Conservation (phyloP, 2,797 vertebrate genomes). For the Enteromius treurensis region DNA sequence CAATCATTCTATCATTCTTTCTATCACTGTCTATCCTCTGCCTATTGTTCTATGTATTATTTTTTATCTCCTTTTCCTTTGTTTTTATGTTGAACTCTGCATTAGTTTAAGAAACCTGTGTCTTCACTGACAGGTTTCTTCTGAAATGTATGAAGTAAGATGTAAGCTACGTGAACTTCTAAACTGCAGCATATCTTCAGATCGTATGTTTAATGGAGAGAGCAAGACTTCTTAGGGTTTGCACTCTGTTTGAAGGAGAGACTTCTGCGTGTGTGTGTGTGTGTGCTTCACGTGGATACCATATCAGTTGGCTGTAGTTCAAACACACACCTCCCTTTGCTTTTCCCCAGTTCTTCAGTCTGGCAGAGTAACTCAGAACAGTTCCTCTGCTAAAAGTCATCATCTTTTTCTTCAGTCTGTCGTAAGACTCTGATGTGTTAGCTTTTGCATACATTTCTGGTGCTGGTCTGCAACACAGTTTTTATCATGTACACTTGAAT, state of each 20-base stretch:
- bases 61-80: not conserved
- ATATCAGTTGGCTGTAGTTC: constrained; percentile 45
- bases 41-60: not conserved
- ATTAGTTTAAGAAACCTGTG: constrained; percentile 20
- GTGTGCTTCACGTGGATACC: not conserved
- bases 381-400: constrained; percentile 54
- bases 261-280: not conserved
- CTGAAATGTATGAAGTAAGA: constrained; percentile 36
- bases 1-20: constrained; percentile 42
- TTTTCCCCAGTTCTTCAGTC: constrained; percentile 39
- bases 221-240: constrained; percentile 32
- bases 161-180: constrained; percentile 25
- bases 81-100: constrained; percentile 15
- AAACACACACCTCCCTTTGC: constrained; percentile 50
- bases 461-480: constrained; percentile 64
- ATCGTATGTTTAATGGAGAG: constrained; percentile 14
- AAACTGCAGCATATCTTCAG: not conserved
- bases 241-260: constrained; percentile 36
- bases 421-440: constrained; percentile 46
- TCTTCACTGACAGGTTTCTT: constrained; percentile 47
- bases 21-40: not conserved
- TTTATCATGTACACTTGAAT: constrained; percentile 64
- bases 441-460: constrained; percentile 66
- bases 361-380: constrained; percentile 57
- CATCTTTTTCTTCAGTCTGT: constrained; percentile 41